Conservation (phyloP, 1,140 invertebrate genomes). For the Episyrphus balteatus region DNA sequence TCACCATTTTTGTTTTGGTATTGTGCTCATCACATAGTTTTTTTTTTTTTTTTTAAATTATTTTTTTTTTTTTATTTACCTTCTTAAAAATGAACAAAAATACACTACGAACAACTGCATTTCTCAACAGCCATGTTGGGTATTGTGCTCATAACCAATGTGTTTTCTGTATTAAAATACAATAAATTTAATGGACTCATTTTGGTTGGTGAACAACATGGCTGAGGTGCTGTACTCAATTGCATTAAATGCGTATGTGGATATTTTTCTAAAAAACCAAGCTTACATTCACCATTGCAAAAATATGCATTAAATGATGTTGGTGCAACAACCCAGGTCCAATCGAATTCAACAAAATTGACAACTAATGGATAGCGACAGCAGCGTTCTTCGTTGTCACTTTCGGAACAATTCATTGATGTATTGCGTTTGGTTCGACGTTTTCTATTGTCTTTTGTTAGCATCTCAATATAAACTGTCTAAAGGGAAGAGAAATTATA, state of each 20-base stretch:
- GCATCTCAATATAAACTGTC: conserved; percentile 72
- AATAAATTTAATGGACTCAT: conserved; percentile 85
- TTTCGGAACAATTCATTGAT: conserved; percentile 28
- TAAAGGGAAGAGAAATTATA: conserved; percentile 39
- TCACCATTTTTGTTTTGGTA: too few species aligned
- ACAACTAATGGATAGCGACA: conserved; percentile 87
- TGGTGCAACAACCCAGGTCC: conserved; percentile 97
- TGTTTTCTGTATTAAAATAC: conserved; percentile 80
- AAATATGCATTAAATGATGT: conserved; percentile 93
- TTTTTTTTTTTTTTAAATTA: too few species aligned
- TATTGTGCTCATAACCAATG: conserved; percentile 78
- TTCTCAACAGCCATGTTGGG: conserved; percentile 88
- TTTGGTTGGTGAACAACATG: conserved; percentile 82
- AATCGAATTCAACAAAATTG: conserved; percentile 92
- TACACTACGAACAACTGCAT: conserved; percentile 78
- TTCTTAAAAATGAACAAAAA: background rate
- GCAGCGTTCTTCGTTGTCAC: conserved; percentile 61
- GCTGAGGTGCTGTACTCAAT: conserved; percentile 56
- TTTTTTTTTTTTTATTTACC: too few species aligned
- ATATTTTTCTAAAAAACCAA: conserved; percentile 77
- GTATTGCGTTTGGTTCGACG: conserved; percentile 55
- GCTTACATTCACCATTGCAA: conserved; percentile 90
- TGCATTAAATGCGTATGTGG: conserved; percentile 90
- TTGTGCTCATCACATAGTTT: too few species aligned
- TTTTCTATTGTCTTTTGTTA: conserved; percentile 49